A percentile compares a stretch with the other conserved stretches of the same genome.
Evolutionary conservation across 2,113 vertebrate genomes (phyloP).

Genomic region (Cyanoderma ruficeps): DNA sequence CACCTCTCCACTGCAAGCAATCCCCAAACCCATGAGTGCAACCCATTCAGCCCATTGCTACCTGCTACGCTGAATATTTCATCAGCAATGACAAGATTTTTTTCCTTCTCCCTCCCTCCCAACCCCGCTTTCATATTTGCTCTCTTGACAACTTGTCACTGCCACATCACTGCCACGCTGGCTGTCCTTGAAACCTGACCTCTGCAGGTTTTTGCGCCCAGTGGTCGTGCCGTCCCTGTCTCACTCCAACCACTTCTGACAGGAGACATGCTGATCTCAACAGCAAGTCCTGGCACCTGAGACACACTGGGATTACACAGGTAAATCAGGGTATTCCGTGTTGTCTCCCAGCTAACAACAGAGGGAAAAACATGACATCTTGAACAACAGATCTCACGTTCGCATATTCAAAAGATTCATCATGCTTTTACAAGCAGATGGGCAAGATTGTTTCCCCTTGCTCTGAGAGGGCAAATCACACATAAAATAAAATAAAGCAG

Average conservation of each 20-base stretch:
- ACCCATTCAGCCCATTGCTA: conserved; percentile 27
- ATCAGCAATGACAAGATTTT: conserved; percentile 75
- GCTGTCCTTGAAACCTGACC: conserved; percentile 82
- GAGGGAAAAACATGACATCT: conserved; percentile 78
- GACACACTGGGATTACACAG: conserved; percentile 85
- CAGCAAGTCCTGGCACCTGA: conserved; percentile 79
- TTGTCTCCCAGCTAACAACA: conserved; percentile 78
- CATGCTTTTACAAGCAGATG: conserved; percentile 74
- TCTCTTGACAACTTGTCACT: conserved; percentile 84
- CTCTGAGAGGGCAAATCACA: conserved; percentile 49
- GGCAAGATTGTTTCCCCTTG: conserved; percentile 54
- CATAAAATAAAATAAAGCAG: not conserved
- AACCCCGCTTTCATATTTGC: conserved; percentile 55
- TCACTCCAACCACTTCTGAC: conserved; percentile 85
- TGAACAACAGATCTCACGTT: conserved; percentile 75
- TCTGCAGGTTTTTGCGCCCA: conserved; percentile 75
- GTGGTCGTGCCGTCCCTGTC: conserved; percentile 83
- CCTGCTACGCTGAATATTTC: conserved; percentile 72
- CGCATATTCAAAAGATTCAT: conserved; percentile 77
- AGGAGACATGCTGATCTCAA: conserved; percentile 78
- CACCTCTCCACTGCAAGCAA: not conserved
- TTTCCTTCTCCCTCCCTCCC: conserved; percentile 1
- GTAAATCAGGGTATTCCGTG: conserved; percentile 79
- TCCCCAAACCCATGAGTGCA: not conserved
- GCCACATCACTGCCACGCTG: conserved; percentile 77